Conservation (phyloP, 1,140 invertebrate species). For the Drosophila persimilis region DNA sequence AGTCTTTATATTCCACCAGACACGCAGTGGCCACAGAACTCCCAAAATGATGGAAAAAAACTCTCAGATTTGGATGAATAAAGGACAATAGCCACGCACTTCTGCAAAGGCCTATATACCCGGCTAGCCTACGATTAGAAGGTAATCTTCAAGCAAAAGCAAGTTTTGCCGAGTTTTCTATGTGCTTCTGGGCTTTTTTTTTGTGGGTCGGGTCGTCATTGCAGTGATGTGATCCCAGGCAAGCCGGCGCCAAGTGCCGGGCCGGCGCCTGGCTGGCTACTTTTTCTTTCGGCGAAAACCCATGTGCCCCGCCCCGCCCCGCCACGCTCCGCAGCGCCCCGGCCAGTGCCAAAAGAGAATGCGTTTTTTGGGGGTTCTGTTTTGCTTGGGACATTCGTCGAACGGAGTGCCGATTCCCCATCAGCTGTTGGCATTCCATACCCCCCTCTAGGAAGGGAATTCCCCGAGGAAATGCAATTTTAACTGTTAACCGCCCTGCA, state of each 20-base stretch:
- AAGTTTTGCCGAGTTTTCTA: conserved; percentile 31
- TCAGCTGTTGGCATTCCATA: conserved; percentile 35
- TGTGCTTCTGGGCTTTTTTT: conserved; percentile 6
- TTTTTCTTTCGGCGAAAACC: conserved; percentile 35
- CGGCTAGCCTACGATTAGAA: too few species aligned
- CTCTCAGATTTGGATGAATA: too few species aligned
- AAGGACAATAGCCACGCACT: too few species aligned
- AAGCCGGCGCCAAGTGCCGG: conserved; percentile 54
- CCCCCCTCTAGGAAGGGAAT: neutral
- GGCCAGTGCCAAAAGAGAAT: neutral
- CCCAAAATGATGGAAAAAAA: too few species aligned
- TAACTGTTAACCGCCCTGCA: conserved; percentile 1
- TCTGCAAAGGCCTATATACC: too few species aligned
- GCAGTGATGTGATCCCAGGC: conserved; percentile 26
- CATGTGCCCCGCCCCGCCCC: conserved; percentile 25
- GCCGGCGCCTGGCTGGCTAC: conserved; percentile 47
- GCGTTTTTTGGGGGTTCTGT: conserved; percentile 51
- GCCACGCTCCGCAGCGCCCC: neutral
- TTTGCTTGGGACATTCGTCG: conserved; percentile 66
- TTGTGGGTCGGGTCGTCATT: conserved; percentile 24
- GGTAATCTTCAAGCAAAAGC: conserved; percentile 8
- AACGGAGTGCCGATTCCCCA: too few species aligned
- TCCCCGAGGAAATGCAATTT: conserved; percentile 40
- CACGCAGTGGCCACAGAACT: too few species aligned
- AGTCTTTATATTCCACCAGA: too few species aligned